A percentile compares a stretch with the other conserved stretches of the same genome.
phyloP scores from a whole-genome alignment of 1,140 invertebrate species.

The Scaptodrosophila lebanonensis region DNA sequence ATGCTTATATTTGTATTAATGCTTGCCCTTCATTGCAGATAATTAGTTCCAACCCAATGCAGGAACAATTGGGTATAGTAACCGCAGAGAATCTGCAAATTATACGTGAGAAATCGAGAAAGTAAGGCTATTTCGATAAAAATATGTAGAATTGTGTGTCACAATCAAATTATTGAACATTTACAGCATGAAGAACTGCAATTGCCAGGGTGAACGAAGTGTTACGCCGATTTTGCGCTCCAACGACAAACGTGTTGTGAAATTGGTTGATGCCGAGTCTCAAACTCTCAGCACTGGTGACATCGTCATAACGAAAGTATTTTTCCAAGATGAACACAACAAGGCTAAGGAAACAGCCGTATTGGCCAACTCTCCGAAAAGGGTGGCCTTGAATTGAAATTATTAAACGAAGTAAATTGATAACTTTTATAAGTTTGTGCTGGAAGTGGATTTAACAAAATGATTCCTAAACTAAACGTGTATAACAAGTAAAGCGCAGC shows the following conservation, averaged over 20 bases:
- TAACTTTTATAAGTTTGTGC: conserved; percentile 17
- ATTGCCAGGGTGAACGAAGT: conserved; percentile 70
- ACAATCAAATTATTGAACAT: neutral
- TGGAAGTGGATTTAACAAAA: conserved; percentile 18
- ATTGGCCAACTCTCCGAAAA: conserved; percentile 75
- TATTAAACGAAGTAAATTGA: conserved; percentile 2
- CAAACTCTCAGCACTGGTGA: conserved; percentile 95
- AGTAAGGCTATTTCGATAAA: conserved; percentile 54
- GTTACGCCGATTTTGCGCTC: conserved; percentile 54
- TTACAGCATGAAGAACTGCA: conserved; percentile 68
- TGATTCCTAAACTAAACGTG: conserved; percentile 38
- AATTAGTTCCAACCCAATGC: conserved; percentile 66
- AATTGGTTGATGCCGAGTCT: conserved; percentile 79
- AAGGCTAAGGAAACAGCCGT: conserved; percentile 79
- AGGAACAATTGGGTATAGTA: conserved; percentile 70
- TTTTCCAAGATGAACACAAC: conserved; percentile 84
- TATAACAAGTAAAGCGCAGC: conserved; percentile 43
- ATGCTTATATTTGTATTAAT: too few relatives aligned
- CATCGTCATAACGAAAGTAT: conserved; percentile 94
- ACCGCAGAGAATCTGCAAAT: conserved; percentile 75
- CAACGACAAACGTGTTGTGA: conserved; percentile 52
- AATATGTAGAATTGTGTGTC: neutral
- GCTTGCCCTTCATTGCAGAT: conserved; percentile 56
- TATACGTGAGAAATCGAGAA: conserved; percentile 67
- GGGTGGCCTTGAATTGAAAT: conserved; percentile 47